Evolutionary conservation across 2,797 vertebrate species (phyloP).

Genomic region (Denticeps clupeoides): DNA sequence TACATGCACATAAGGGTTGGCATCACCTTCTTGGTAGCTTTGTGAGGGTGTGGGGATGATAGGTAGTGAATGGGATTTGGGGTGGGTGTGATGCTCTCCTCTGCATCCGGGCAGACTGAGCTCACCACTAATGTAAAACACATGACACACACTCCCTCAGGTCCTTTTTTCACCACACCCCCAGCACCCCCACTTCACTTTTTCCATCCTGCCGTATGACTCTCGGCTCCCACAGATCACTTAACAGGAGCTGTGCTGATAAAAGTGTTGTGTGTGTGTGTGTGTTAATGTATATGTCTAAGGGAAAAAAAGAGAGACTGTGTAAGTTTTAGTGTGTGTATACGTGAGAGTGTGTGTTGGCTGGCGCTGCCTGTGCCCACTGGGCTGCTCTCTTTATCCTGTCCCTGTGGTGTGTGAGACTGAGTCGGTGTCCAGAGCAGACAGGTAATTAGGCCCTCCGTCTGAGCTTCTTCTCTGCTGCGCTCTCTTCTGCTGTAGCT

Average conservation of each 20-base stretch:
- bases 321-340: too few species aligned
- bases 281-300: too few species aligned
- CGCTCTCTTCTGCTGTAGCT: constrained; percentile 29
- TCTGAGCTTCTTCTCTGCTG: constrained; percentile 32
- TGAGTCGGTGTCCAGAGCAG: constrained; percentile 22
- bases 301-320: too few species aligned
- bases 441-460: constrained; percentile 46
- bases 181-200: constrained; percentile 31
- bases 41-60: constrained; percentile 9
- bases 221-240: too few species aligned
- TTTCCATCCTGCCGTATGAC: constrained; percentile 41
- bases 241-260: too few species aligned
- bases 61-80: constrained; percentile 22
- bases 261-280: too few species aligned
- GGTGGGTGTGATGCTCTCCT: constrained; percentile 7
- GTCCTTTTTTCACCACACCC: background rate
- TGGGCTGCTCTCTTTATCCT: background rate
- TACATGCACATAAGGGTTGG: background rate
- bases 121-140: constrained; percentile 39
- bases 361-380: too few species aligned
- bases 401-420: too few species aligned
- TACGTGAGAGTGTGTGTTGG: too few species aligned
- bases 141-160: constrained; percentile 19
- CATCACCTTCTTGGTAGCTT: background rate
- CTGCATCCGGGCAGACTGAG: constrained; percentile 16